Percentiles rank a stretch among this genome's conserved stretches.
These are phyloP conservation scores for Eupristina koningsbergeri DNA, from an alignment of 1,140 invertebrate genomes.

Conservation along the genomic window DNA sequence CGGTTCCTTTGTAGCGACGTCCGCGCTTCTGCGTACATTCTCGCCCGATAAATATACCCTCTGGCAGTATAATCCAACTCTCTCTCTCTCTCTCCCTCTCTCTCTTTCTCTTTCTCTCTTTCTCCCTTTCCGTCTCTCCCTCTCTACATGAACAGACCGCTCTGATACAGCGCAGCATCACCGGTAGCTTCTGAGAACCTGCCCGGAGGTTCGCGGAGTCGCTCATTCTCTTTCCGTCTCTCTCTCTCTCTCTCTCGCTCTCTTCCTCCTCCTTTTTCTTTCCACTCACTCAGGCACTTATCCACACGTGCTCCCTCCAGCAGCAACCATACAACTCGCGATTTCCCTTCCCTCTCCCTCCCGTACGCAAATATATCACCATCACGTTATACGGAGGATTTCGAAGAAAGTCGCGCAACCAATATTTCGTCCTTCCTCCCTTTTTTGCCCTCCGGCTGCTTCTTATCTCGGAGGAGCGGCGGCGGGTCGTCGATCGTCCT, in stretches of 20 bases:
- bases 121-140: not conserved
- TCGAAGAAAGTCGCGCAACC: constrained; percentile 27
- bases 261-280: constrained; percentile 46
- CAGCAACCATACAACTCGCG: not conserved
- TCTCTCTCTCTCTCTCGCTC: constrained; percentile 32
- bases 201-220: constrained; percentile 59
- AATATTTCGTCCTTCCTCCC: constrained; percentile 23
- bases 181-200: constrained; percentile 64
- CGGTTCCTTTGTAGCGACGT: constrained; percentile 72
- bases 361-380: constrained; percentile 54
- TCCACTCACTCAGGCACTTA: constrained; percentile 37
- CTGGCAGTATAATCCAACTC: constrained; percentile 72
- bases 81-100: constrained; percentile 55
- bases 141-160: not conserved
- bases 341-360: constrained; percentile 62
- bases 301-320: constrained; percentile 35
- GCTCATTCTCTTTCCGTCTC: not conserved
- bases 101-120: not conserved
- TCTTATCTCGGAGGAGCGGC: constrained; percentile 47
- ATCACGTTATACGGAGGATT: not conserved
- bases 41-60: constrained; percentile 74
- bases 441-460: not conserved
- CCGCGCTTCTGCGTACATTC: constrained; percentile 72
- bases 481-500: constrained; percentile 33
- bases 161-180: constrained; percentile 55